A percentile compares a stretch with the other conserved stretches of the same genome.
Evolutionary conservation across 1,140 invertebrate species (phyloP).

Genomic region (Drosophila eugracilis): DNA sequence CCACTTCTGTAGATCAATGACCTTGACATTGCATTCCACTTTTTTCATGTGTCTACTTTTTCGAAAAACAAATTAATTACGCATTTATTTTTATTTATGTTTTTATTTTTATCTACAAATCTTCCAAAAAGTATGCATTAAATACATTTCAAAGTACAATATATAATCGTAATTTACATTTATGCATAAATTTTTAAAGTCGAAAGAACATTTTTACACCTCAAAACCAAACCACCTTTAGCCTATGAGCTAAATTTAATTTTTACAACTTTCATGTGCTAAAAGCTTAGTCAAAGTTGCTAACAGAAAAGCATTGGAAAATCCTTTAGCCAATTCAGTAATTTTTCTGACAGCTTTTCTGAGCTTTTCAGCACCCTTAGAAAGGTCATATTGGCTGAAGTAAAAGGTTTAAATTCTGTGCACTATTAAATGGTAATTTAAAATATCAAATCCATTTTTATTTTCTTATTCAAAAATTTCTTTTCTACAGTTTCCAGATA

Average conservation of each 20-base stretch:
- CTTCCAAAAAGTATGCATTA: too few relatives aligned
- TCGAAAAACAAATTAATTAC: too few relatives aligned
- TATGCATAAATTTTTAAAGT: too few relatives aligned
- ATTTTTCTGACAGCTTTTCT: neutral
- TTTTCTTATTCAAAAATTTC: neutral
- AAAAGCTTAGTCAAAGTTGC: neutral
- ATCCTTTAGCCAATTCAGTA: slow-evolving; percentile 1
- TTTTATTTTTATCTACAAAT: too few relatives aligned
- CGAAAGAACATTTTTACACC: too few relatives aligned
- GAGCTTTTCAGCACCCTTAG: slow-evolving; percentile 7
- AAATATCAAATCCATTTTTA: neutral
- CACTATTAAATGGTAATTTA: neutral
- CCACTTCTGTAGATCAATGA: too few relatives aligned
- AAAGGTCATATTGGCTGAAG: neutral
- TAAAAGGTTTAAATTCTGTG: neutral
- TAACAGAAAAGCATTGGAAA: neutral
- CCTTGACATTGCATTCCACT: too few relatives aligned
- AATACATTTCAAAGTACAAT: too few relatives aligned
- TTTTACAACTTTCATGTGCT: neutral
- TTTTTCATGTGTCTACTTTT: too few relatives aligned
- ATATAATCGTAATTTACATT: too few relatives aligned
- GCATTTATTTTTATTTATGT: too few relatives aligned
- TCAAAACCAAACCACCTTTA: neutral
- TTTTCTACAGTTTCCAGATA: too few relatives aligned
- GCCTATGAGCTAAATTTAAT: neutral